Evolutionary conservation across 2,797 vertebrate species (phyloP).

Genomic region (Podarcis lilfordi): DNA sequence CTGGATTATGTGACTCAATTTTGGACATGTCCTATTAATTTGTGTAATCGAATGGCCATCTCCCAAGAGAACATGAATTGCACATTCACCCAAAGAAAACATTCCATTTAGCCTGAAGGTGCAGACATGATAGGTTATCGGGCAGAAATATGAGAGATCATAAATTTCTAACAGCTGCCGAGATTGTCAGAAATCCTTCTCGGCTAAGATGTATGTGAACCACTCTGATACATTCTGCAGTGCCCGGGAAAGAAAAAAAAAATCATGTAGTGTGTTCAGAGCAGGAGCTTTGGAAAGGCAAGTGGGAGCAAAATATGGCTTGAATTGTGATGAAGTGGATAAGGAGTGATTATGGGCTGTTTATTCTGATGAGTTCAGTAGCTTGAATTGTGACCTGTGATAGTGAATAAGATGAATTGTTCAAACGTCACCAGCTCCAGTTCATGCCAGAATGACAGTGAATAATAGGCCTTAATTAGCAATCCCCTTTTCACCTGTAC

Average conservation of each 20-base stretch:
- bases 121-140: constrained; percentile 9
- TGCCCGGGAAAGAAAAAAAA: neutral
- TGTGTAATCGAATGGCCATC: neutral
- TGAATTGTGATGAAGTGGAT: constrained; percentile 49
- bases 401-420: constrained; percentile 63
- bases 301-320: constrained; percentile 58
- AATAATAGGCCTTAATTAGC: constrained; percentile 69
- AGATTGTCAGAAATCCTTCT: constrained; percentile 29
- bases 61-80: neutral
- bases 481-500: constrained; percentile 55
- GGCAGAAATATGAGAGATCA: constrained; percentile 3
- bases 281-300: constrained; percentile 27
- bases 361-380: constrained; percentile 67
- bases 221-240: neutral
- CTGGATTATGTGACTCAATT: neutral
- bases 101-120: neutral
- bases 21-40: neutral
- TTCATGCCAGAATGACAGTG: constrained; percentile 58
- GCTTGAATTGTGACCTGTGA: constrained; percentile 58
- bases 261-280: constrained; percentile 14
- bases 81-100: neutral
- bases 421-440: constrained; percentile 43
- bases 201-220: constrained; percentile 35
- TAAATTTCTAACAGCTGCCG: constrained; percentile 18
- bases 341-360: constrained; percentile 66